phyloP scores from a whole-genome alignment of 2,113 vertebrate species.

The Spermophilus dauricus region DNA sequence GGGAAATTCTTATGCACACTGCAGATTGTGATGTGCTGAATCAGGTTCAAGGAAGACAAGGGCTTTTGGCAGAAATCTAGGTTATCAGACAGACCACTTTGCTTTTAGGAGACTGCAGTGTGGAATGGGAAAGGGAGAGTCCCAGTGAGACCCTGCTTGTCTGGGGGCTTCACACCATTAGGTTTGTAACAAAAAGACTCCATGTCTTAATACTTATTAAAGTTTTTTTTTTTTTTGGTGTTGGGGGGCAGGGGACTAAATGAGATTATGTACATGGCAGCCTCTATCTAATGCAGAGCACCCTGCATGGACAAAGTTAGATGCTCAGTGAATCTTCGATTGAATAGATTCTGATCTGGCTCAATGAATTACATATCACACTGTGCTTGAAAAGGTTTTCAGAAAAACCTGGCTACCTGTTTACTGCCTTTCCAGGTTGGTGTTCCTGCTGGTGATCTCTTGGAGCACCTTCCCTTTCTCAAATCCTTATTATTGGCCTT shows the following conservation, averaged over 20 bases:
- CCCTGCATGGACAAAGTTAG: no score
- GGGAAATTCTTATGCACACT: not conserved
- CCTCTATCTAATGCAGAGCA: not conserved
- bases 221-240: no score
- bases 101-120: not conserved
- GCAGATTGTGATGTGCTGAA: not conserved
- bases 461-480: not conserved
- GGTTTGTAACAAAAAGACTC: not conserved
- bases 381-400: no score
- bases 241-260: not conserved
- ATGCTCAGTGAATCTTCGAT: no score
- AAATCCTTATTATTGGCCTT: not conserved
- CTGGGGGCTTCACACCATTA: not conserved
- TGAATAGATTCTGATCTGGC: no score
- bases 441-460: not conserved
- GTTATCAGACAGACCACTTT: not conserved
- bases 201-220: not conserved
- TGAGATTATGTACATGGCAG: fast-evolving
- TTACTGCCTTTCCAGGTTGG: not conserved
- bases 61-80: not conserved
- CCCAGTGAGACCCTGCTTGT: not conserved
- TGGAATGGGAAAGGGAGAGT: not conserved
- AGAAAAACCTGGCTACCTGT: not conserved
- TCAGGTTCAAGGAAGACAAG: not conserved
- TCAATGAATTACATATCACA: not conserved